Conservation (phyloP, 2,797 vertebrate species). For the Carduelis carduelis region DNA sequence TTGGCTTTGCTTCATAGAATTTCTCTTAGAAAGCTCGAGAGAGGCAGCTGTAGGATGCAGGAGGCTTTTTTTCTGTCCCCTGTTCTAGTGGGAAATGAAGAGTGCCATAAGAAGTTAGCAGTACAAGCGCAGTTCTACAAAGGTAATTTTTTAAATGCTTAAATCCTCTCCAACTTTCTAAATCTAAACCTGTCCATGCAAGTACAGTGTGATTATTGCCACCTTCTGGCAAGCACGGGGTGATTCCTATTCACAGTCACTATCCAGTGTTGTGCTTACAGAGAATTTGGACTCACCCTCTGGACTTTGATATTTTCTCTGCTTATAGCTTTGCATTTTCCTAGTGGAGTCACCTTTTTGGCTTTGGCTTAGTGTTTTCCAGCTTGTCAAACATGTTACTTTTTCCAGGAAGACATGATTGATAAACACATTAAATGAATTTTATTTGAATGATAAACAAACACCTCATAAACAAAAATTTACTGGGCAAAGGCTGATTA, state of each 20-base stretch:
- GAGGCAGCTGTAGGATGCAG: neutral
- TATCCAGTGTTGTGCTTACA: neutral
- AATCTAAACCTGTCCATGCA: neutral
- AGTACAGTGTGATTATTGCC: neutral
- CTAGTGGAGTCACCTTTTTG: neutral
- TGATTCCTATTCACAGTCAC: neutral
- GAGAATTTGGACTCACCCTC: neutral
- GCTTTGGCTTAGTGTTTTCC: neutral
- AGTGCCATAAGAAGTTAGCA: neutral
- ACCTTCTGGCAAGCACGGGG: neutral
- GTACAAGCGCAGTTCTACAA: neutral
- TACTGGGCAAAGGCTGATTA: neutral
- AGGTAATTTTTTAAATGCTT: neutral
- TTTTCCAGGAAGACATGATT: neutral
- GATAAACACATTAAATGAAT: neutral
- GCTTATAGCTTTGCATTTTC: neutral
- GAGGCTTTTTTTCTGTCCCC: neutral
- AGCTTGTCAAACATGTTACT: neutral
- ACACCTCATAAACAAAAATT: neutral
- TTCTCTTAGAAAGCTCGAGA: neutral
- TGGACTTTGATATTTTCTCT: neutral
- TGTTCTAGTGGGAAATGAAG: neutral
- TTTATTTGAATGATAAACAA: neutral
- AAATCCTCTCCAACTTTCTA: neutral
- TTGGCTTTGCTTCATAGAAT: neutral